phyloP scores from a whole-genome alignment of 2,797 vertebrate genomes.

The Crax fasciolata region DNA sequence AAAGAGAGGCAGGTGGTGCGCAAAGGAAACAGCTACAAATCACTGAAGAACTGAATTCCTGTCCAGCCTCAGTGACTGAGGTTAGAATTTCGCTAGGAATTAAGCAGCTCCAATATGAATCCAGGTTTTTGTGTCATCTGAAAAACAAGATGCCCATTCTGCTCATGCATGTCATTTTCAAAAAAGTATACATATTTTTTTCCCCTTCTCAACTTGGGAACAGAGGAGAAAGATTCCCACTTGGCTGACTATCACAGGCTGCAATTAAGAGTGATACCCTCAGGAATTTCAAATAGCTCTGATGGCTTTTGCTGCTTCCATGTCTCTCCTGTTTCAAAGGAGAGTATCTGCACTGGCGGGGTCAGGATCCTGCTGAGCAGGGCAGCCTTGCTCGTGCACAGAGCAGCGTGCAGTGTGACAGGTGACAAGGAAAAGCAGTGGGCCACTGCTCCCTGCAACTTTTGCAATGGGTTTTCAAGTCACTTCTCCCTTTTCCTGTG shows the following conservation, averaged over 20 bases:
- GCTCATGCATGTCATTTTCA: not conserved
- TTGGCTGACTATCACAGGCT: not conserved
- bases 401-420: constrained; percentile 24
- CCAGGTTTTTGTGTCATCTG: rapidly evolving
- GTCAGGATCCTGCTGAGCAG: not conserved
- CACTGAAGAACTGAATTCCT: not conserved
- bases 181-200: not conserved
- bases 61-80: not conserved
- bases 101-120: not conserved
- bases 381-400: not conserved
- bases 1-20: not conserved
- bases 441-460: not conserved
- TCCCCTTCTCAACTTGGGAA: not conserved
- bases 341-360: constrained; percentile 67
- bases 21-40: not conserved
- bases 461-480: constrained; percentile 4
- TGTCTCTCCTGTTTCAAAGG: constrained; percentile 37
- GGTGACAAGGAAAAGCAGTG: constrained; percentile 50
- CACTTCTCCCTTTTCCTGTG: constrained; percentile 18
- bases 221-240: not conserved
- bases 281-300: constrained; percentile 47
- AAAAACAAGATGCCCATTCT: not conserved
- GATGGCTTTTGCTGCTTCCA: constrained; percentile 40
- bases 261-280: constrained; percentile 1
- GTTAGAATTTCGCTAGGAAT: not conserved